Evolutionary conservation across 2,113 vertebrate species (phyloP).

Genomic region (Coptodon rendalli): DNA sequence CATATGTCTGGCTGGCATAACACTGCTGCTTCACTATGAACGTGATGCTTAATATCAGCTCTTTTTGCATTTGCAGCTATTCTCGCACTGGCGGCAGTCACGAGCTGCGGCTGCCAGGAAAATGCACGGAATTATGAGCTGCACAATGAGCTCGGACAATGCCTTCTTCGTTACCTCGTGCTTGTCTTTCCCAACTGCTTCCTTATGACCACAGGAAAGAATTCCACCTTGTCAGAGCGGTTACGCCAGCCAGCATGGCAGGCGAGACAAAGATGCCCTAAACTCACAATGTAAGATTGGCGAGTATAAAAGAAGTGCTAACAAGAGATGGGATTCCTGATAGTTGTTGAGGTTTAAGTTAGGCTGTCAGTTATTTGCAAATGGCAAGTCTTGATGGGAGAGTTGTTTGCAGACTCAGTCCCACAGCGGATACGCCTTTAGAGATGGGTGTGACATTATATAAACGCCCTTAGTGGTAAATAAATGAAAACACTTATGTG

Average conservation of each 20-base stretch:
- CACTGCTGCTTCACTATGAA: background rate
- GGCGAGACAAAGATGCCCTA: background rate
- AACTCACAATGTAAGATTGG: background rate
- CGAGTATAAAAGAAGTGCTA: background rate
- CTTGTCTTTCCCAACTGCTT: constrained; percentile 7
- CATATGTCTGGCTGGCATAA: background rate
- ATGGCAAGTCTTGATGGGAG: background rate
- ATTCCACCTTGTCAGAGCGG: background rate
- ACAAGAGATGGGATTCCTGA: background rate
- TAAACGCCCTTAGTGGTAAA: background rate
- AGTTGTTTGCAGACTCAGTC: background rate
- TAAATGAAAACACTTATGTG: background rate
- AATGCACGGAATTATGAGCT: constrained; percentile 21
- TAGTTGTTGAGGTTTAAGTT: background rate
- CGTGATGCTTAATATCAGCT: background rate
- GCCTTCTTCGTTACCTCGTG: constrained; percentile 29
- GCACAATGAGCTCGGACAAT: constrained; percentile 25
- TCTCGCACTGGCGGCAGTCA: background rate
- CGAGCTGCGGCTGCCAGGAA: background rate
- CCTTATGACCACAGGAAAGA: constrained; percentile 26
- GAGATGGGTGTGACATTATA: background rate
- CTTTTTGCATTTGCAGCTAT: background rate
- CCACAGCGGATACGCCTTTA: background rate
- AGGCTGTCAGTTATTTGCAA: background rate
- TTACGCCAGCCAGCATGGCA: background rate